phyloP scores from a whole-genome alignment of 1,140 invertebrate species.

The Procambarus clarkii region DNA sequence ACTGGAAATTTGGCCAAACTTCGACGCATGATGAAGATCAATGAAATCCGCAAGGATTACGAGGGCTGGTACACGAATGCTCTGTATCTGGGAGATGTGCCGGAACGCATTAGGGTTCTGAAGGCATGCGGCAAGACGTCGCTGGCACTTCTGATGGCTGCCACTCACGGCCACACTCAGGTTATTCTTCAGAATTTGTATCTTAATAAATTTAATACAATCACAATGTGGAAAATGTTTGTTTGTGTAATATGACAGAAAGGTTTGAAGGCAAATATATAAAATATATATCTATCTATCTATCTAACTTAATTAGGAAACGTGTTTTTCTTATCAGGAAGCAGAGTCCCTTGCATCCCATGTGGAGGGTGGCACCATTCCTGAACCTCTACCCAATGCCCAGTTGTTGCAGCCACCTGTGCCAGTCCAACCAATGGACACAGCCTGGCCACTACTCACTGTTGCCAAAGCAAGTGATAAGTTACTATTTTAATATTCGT shows the following conservation, averaged over 20 bases:
- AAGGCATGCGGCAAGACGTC: constrained; percentile 86
- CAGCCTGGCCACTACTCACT: constrained; percentile 97
- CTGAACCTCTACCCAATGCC: constrained; percentile 86
- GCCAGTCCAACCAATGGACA: constrained; percentile 90
- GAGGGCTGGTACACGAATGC: constrained; percentile 98
- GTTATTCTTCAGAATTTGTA: constrained; percentile 13
- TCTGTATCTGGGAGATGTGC: constrained; percentile 92
- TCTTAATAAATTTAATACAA: too few species aligned
- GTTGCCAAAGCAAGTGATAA: constrained; percentile 81
- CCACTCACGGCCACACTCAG: constrained; percentile 92
- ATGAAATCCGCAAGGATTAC: constrained; percentile 95
- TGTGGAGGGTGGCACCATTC: constrained; percentile 78
- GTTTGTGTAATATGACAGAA: too few species aligned
- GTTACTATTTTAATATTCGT: background rate
- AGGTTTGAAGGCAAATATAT: too few species aligned
- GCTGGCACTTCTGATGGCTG: constrained; percentile 93
- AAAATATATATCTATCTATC: too few species aligned
- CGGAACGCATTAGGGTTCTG: constrained; percentile 92
- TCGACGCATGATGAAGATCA: constrained; percentile 99
- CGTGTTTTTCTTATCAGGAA: constrained; percentile 47
- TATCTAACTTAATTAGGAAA: background rate
- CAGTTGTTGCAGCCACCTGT: constrained; percentile 89
- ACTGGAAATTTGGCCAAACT: constrained; percentile 99
- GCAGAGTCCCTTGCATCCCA: constrained; percentile 64
- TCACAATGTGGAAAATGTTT: too few species aligned